These are phyloP conservation scores for Perca schrenkii DNA, from an alignment of 2,113 vertebrate species.

Conservation along the genomic window DNA sequence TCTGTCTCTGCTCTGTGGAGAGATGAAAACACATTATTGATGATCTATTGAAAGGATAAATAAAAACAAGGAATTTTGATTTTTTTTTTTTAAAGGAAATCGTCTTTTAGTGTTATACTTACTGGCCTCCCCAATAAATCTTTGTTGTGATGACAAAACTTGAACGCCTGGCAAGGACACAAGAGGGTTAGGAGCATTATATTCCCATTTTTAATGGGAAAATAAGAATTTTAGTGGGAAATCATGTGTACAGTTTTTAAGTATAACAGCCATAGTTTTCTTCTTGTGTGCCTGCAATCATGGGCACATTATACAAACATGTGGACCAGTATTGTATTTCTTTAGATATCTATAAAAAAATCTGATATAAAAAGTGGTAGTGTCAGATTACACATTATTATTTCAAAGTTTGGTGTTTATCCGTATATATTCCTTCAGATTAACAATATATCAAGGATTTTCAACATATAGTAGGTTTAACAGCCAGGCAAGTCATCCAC, in stretches of 20 bases:
- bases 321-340: background rate
- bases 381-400: background rate
- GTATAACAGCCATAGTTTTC: background rate
- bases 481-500: conserved; percentile 6
- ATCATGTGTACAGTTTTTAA: background rate
- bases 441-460: conserved; percentile 23
- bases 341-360: background rate
- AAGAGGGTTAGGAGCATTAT: background rate
- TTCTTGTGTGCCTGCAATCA: background rate
- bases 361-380: background rate
- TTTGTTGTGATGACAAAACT: conserved; percentile 95
- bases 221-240: background rate
- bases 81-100: background rate
- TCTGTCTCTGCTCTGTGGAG: conserved; percentile 91
- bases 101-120: conserved; percentile 75
- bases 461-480: background rate
- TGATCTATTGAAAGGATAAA: conserved; percentile 11
- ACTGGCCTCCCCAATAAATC: conserved; percentile 95
- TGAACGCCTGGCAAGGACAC: conserved; percentile 79
- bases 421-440: background rate
- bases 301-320: background rate
- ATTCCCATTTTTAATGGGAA: background rate
- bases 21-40: conserved; percentile 39
- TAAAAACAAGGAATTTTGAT: background rate
- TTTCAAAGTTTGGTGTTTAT: background rate